Conservation (phyloP, 64 coral and sea anemone species). For the Montipora capricornis region DNA sequence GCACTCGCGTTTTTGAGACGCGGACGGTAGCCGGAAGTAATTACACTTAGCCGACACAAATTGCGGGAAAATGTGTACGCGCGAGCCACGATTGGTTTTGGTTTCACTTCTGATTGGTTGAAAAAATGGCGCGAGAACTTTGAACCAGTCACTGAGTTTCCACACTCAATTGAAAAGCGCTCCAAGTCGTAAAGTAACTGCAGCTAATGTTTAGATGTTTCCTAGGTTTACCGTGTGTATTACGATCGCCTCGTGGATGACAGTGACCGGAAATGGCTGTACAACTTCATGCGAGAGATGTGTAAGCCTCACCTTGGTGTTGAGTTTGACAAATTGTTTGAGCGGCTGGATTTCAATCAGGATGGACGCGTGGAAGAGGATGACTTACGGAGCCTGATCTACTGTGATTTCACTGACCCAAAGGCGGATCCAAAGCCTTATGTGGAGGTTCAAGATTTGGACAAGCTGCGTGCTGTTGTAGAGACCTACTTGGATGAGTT, state of each 20-base stretch:
- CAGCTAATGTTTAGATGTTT: background rate
- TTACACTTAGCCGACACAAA: too few relatives aligned
- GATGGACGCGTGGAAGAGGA: slow-evolving; percentile 92
- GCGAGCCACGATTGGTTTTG: too few relatives aligned
- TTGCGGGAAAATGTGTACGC: too few relatives aligned
- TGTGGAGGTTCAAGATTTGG: slow-evolving; percentile 84
- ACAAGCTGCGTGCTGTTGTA: slow-evolving; percentile 84
- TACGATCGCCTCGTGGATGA: slow-evolving; percentile 97
- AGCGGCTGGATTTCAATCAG: slow-evolving; percentile 75
- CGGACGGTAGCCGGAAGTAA: too few relatives aligned
- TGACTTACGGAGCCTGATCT: slow-evolving; percentile 92
- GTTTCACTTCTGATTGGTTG: too few relatives aligned
- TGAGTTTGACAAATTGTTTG: slow-evolving; percentile 91
- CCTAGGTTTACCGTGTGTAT: slow-evolving; percentile 97
- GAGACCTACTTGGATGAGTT: slow-evolving; percentile 97
- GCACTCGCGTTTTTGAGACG: too few relatives aligned
- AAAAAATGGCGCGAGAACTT: too few relatives aligned
- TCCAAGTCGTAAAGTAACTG: background rate
- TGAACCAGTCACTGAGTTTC: too few relatives aligned
- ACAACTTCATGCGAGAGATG: slow-evolving; percentile 71
- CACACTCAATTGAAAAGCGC: too few relatives aligned
- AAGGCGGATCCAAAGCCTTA: slow-evolving; percentile 94
- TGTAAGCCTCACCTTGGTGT: slow-evolving; percentile 81
- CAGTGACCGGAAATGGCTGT: slow-evolving; percentile 88
- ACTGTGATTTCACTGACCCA: slow-evolving; percentile 95